Conservation (phyloP, 2,888 invertebrate genomes). For the Galeruca laticollis region DNA sequence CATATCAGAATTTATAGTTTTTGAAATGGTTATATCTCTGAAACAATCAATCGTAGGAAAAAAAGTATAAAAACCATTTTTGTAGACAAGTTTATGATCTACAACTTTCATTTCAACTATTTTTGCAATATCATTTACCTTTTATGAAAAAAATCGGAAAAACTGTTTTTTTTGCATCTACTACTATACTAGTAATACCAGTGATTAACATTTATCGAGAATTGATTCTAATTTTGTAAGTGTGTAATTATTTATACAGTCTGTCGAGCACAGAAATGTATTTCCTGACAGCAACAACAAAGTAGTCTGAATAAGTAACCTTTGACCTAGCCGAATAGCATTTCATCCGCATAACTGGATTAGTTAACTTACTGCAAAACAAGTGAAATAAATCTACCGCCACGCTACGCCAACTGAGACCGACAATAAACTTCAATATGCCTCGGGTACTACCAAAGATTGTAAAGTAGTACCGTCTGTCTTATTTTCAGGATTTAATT, state of each 20-base stretch:
- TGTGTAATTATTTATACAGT: constrained; percentile 1
- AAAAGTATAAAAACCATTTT: too few species aligned
- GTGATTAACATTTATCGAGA: background rate
- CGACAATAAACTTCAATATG: constrained; percentile 11
- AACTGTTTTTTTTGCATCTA: too few species aligned
- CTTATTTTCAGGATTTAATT: background rate
- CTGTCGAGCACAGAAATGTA: background rate
- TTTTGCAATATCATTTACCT: too few species aligned
- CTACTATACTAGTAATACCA: too few species aligned
- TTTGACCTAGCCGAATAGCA: constrained; percentile 18
- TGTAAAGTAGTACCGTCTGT: background rate
- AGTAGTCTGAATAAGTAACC: constrained; percentile 32
- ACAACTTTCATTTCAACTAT: too few species aligned
- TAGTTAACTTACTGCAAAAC: constrained; percentile 22
- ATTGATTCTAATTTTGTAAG: constrained; percentile 13
- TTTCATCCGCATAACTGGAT: constrained; percentile 35
- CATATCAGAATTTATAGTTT: too few species aligned
- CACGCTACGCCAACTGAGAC: background rate
- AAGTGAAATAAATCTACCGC: constrained; percentile 25
- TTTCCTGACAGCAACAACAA: constrained; percentile 22
- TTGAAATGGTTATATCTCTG: too few species aligned
- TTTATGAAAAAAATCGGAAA: too few species aligned
- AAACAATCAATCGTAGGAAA: too few species aligned
- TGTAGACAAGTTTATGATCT: too few species aligned
- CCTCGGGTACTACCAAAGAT: constrained; percentile 20